A percentile compares a stretch with the other conserved stretches of the same genome.
These are phyloP conservation scores for Homalodisca vitripennis DNA, from an alignment of 1,140 invertebrate species.

Conservation along the genomic window DNA sequence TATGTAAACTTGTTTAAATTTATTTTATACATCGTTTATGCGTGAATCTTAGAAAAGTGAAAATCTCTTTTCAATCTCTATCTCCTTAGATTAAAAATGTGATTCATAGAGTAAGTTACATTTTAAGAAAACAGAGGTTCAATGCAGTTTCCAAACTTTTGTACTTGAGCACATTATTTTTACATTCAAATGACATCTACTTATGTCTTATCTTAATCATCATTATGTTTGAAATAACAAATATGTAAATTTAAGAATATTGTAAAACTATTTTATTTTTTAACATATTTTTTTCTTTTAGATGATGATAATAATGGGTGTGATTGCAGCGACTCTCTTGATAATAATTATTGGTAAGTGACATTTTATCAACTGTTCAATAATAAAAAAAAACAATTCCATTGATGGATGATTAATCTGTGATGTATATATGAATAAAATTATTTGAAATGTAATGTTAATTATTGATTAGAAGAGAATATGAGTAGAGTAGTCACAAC, in stretches of 20 bases:
- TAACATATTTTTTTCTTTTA: slow-evolving; percentile 43
- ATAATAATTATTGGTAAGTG: slow-evolving; percentile 79
- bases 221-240: background rate
- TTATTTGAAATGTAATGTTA: too few relatives aligned
- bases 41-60: too few relatives aligned
- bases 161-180: background rate
- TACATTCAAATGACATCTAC: background rate
- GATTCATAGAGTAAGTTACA: too few relatives aligned
- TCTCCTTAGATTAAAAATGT: too few relatives aligned
- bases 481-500: too few relatives aligned
- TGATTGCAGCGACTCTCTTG: slow-evolving; percentile 75
- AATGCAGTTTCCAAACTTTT: background rate
- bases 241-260: background rate
- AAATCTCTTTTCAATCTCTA: too few relatives aligned
- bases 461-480: too few relatives aligned
- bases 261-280: background rate
- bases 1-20: too few relatives aligned
- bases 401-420: too few relatives aligned
- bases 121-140: too few relatives aligned
- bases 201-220: background rate
- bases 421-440: too few relatives aligned
- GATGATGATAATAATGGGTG: slow-evolving; percentile 92
- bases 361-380: slow-evolving; percentile 27
- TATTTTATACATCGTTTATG: too few relatives aligned
- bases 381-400: slow-evolving; percentile 24